These are phyloP conservation scores for Oxycera nigricornis DNA, from an alignment of 2,888 invertebrate species.

Conservation along the genomic window DNA sequence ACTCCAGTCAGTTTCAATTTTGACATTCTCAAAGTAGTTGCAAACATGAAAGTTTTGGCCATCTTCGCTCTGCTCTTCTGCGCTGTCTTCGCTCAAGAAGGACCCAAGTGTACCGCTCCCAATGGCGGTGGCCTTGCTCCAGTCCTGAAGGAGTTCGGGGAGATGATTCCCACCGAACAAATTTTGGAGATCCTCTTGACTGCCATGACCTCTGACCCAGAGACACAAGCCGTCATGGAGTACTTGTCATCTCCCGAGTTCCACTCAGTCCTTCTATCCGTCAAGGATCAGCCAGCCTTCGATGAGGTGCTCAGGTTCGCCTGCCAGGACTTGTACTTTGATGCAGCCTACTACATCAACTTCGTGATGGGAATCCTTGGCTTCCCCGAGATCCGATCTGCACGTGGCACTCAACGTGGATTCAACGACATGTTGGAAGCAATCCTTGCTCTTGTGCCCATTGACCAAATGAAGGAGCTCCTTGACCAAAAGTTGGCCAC, in stretches of 20 bases:
- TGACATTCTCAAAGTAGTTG: neutral
- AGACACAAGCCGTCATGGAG: conserved; percentile 40
- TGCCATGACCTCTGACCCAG: conserved; percentile 37
- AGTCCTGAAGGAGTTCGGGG: conserved; percentile 10
- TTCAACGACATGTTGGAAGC: conserved; percentile 38
- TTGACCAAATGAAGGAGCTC: conserved; percentile 29
- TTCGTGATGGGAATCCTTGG: conserved; percentile 39
- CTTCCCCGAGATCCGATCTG: conserved; percentile 32
- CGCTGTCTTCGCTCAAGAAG: conserved; percentile 5
- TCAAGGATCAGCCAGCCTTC: conserved; percentile 20
- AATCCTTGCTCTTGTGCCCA: conserved; percentile 39
- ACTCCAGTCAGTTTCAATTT: neutral
- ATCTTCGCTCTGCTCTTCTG: neutral
- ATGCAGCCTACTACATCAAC: conserved; percentile 41
- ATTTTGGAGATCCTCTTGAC: conserved; percentile 27
- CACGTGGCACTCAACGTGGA: neutral
- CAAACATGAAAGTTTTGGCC: neutral
- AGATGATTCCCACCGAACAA: conserved; percentile 22
- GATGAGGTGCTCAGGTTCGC: conserved; percentile 12
- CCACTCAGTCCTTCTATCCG: conserved; percentile 21
- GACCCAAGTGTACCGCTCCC: conserved; percentile 37
- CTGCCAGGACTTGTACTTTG: conserved; percentile 40
- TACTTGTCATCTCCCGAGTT: conserved; percentile 31
- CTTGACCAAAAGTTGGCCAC: conserved; percentile 33
- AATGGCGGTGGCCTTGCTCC: conserved; percentile 39